Conservation (phyloP, 2,113 vertebrate species). For the Trogon melanurus region DNA sequence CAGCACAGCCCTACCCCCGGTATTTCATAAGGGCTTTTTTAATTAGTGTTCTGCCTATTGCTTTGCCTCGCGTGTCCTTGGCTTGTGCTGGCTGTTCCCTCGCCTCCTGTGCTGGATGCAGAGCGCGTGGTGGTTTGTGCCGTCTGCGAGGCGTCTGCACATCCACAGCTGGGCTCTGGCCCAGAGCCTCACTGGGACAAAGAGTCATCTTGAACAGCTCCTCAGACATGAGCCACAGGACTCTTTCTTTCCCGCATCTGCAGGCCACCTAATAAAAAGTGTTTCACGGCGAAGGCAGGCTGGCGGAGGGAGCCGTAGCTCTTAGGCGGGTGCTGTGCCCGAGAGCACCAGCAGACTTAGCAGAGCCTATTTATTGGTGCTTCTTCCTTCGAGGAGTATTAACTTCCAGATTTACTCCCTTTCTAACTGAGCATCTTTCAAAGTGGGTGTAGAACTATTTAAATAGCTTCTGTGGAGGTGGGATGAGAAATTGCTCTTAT, state of each 20-base stretch:
- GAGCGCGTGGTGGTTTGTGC: background rate
- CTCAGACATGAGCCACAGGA: background rate
- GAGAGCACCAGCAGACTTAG: background rate
- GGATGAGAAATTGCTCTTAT: constrained; percentile 72
- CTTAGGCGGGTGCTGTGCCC: background rate
- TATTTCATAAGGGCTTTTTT: background rate
- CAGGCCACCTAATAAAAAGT: background rate
- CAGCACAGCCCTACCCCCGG: background rate
- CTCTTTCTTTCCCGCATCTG: background rate
- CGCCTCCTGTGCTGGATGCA: background rate
- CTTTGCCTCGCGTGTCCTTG: background rate
- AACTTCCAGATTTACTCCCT: constrained; percentile 61
- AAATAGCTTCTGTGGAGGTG: constrained; percentile 68
- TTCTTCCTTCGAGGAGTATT: constrained; percentile 39
- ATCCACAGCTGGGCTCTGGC: background rate
- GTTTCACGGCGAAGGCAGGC: background rate
- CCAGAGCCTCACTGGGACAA: background rate
- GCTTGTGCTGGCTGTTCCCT: background rate
- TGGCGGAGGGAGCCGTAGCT: background rate
- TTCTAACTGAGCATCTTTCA: constrained; percentile 64
- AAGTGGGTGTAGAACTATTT: constrained; percentile 67
- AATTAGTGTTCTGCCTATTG: background rate
- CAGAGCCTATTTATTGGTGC: background rate
- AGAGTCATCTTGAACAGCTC: background rate
- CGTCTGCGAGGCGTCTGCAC: background rate